Evolutionary conservation across 2,797 vertebrate genomes (phyloP).

Genomic region (Phrynocephalus forsythii): DNA sequence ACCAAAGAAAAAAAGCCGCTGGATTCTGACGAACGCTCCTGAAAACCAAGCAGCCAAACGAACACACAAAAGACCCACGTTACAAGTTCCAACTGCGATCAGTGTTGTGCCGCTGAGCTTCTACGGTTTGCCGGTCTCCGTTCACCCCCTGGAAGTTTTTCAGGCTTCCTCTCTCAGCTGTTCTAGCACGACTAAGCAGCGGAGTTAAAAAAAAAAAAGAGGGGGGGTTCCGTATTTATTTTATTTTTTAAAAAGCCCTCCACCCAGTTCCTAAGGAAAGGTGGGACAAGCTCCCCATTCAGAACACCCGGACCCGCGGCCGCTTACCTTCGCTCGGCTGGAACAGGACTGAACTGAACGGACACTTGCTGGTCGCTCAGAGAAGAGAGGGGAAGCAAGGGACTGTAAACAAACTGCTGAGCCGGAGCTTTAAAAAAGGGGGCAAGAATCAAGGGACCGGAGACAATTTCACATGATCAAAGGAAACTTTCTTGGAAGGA

Average conservation of each 20-base stretch:
- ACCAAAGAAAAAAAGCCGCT: too few species aligned
- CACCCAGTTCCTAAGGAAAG: not conserved
- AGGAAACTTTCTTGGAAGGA: constrained; percentile 39
- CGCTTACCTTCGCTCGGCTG: constrained; percentile 77
- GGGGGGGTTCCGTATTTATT: not conserved
- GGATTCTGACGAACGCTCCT: too few species aligned
- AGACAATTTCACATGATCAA: constrained; percentile 66
- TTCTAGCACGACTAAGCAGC: not conserved
- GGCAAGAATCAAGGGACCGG: constrained; percentile 72
- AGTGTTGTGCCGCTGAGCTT: not conserved
- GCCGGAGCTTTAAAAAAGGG: constrained; percentile 26
- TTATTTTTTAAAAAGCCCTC: not conserved
- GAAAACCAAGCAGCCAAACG: too few species aligned
- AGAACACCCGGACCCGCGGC: not conserved
- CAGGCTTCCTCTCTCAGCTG: not conserved
- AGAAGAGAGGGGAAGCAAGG: constrained; percentile 69
- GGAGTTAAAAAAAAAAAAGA: too few species aligned
- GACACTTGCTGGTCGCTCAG: constrained; percentile 50
- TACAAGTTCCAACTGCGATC: not conserved
- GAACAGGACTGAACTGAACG: constrained; percentile 66
- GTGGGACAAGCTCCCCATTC: not conserved
- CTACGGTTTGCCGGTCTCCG: not conserved
- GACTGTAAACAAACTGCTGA: constrained; percentile 76
- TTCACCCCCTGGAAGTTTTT: not conserved
- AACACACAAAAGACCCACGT: not conserved